These are phyloP conservation scores for Phainopepla nitens DNA, from an alignment of 2,113 vertebrate species.

Conservation along the genomic window DNA sequence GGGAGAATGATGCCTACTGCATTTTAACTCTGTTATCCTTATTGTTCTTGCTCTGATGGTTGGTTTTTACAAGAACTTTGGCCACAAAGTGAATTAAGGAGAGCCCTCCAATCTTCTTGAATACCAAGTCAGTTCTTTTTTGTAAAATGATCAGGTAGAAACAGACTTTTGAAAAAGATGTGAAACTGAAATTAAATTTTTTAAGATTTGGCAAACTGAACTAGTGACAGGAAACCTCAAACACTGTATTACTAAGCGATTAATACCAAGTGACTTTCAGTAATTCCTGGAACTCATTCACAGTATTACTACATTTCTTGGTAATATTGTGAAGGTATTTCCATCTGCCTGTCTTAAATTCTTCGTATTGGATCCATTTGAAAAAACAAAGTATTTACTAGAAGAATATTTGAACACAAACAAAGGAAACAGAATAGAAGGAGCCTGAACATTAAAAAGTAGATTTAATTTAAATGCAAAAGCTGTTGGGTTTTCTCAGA, in stretches of 20 bases:
- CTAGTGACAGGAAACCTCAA: constrained; percentile 49
- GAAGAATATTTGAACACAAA: neutral
- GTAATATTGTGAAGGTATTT: constrained; percentile 23
- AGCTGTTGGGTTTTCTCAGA: neutral
- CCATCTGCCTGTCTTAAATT: neutral
- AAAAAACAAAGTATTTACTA: constrained; percentile 9
- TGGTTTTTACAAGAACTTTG: neutral
- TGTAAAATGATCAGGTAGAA: neutral
- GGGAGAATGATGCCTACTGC: neutral
- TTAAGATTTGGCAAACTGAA: neutral
- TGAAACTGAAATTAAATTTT: neutral
- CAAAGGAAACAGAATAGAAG: neutral
- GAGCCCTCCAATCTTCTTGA: neutral
- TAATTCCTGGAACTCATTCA: constrained; percentile 39
- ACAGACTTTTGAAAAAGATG: neutral
- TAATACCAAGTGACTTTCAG: constrained; percentile 36
- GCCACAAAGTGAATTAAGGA: neutral
- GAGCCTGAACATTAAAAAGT: neutral
- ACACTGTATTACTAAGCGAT: constrained; percentile 22
- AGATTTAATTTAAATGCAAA: neutral
- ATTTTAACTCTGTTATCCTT: neutral
- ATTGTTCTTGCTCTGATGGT: neutral
- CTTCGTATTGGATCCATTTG: neutral
- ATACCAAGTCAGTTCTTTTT: neutral
- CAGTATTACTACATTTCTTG: neutral